Evolutionary conservation across 2,113 vertebrate genomes (phyloP).

Genomic region (Periophthalmus modestus): DNA sequence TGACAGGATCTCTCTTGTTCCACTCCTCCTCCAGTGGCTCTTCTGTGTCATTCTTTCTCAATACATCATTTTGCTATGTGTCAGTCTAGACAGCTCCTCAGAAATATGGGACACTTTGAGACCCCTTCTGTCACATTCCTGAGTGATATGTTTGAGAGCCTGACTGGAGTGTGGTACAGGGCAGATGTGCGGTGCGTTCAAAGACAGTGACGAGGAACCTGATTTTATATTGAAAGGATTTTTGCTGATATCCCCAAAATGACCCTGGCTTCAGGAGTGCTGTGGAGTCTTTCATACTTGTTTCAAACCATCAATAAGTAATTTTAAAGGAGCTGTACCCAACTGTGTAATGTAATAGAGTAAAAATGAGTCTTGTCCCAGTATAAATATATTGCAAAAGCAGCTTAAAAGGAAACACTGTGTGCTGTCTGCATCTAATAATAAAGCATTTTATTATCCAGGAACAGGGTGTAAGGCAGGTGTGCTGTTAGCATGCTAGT

Average conservation of each 20-base stretch:
- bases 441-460: no score
- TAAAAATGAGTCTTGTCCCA: no score
- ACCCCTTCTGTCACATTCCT: conserved; percentile 18
- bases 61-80: conserved; percentile 34
- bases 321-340: no score
- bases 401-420: no score
- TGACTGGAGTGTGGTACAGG: neutral
- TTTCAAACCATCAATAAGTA: no score
- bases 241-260: neutral
- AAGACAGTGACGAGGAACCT: conserved; percentile 7
- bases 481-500: no score
- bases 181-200: neutral
- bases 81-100: conserved; percentile 28
- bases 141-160: conserved; percentile 20
- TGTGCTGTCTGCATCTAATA: no score
- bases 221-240: neutral
- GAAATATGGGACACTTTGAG: conserved; percentile 10
- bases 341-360: no score
- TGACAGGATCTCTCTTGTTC: conserved; percentile 48
- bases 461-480: no score
- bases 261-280: neutral
- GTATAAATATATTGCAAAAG: no score
- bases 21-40: conserved; percentile 45
- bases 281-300: no score
- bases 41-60: conserved; percentile 43